Conservation (phyloP, 2,888 invertebrate genomes). For the Dolichomitus sp. region DNA sequence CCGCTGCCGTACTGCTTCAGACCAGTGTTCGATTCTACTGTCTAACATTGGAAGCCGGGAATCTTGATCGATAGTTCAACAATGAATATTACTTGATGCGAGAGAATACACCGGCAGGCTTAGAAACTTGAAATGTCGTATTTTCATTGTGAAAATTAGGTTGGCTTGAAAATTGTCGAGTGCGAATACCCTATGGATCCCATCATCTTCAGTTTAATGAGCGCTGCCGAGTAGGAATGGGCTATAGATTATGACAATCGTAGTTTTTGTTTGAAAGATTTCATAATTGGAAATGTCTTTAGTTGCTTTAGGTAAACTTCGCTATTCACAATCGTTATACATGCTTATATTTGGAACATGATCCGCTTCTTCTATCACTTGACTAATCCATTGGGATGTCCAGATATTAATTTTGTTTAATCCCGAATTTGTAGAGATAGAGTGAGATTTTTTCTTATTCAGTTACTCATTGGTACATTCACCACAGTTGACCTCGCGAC, state of each 20-base stretch:
- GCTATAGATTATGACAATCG: neutral
- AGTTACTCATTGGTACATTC: too few species aligned
- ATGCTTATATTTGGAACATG: too few species aligned
- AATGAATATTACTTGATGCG: conserved; percentile 21
- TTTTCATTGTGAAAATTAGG: neutral
- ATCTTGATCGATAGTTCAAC: conserved; percentile 28
- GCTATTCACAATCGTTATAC: too few species aligned
- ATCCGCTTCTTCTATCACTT: too few species aligned
- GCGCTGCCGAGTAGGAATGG: neutral
- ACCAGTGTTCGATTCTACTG: neutral
- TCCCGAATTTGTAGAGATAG: too few species aligned
- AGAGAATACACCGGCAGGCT: neutral
- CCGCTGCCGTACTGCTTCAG: neutral
- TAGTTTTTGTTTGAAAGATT: neutral
- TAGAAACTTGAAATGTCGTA: neutral
- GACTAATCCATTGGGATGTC: too few species aligned
- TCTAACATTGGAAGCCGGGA: conserved; percentile 19
- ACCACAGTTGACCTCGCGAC: neutral
- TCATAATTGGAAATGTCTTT: neutral
- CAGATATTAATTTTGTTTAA: too few species aligned
- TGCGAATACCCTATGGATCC: neutral
- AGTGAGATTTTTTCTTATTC: too few species aligned
- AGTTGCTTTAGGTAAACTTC: neutral
- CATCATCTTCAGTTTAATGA: neutral
- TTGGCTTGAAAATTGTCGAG: neutral